Evolutionary conservation across 2,888 invertebrate species (phyloP).

Genomic region (Ceraclea dissimilis): DNA sequence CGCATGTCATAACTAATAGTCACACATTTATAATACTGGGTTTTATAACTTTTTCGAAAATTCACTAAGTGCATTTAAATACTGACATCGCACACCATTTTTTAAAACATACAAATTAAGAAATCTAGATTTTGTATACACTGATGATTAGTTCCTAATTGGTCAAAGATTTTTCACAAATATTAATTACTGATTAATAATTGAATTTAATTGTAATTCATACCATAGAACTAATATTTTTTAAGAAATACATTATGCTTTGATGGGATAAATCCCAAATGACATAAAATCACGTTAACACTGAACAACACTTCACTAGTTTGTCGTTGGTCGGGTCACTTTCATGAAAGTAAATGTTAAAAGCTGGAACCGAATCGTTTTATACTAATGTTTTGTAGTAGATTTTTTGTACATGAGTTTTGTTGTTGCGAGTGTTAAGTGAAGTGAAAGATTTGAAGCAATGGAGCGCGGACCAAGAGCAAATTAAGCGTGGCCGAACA

Average conservation of each 20-base stretch:
- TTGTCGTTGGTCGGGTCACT: slow-evolving; percentile 19
- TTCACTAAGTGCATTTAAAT: no score
- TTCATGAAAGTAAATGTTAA: slow-evolving; percentile 25
- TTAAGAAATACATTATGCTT: slow-evolving; percentile 13
- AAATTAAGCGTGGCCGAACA: slow-evolving; percentile 22
- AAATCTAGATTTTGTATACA: no score
- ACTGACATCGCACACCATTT: no score
- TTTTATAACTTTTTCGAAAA: no score
- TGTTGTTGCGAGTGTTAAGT: slow-evolving; percentile 17
- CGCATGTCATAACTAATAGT: no score
- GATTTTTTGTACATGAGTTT: slow-evolving; percentile 14
- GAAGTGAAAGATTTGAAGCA: slow-evolving; percentile 24
- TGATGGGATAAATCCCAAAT: slow-evolving; percentile 20
- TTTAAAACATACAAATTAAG: no score
- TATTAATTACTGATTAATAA: no score
- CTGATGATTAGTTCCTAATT: no score
- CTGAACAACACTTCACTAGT: slow-evolving; percentile 7
- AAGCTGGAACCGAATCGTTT: slow-evolving; percentile 20
- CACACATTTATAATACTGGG: no score
- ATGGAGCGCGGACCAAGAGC: slow-evolving; percentile 22
- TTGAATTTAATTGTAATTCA: no score
- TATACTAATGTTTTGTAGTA: slow-evolving; percentile 25
- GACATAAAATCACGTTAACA: slow-evolving; percentile 10
- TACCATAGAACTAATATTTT: slow-evolving; percentile 13
- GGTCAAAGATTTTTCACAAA: no score